These are phyloP conservation scores for Calcarius ornatus DNA, from an alignment of 2,113 vertebrate genomes.

Conservation along the genomic window DNA sequence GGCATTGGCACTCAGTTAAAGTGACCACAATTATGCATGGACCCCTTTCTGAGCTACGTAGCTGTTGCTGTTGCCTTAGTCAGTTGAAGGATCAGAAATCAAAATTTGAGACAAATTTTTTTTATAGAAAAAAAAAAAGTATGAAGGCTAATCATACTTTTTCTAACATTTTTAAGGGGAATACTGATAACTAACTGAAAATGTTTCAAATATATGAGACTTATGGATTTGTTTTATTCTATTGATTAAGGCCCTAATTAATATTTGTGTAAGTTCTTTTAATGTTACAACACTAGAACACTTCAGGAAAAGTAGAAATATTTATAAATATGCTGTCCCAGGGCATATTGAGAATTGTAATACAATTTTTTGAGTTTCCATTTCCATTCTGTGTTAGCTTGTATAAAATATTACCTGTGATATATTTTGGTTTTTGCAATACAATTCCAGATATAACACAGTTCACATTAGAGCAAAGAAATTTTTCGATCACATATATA, in stretches of 20 bases:
- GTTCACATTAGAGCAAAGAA: not conserved
- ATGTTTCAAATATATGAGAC: not conserved
- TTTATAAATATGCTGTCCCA: not conserved
- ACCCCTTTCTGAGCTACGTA: not conserved
- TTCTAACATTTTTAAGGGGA: not conserved
- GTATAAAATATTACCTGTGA: not conserved
- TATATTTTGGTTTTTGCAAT: not conserved
- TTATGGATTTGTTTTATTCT: not conserved
- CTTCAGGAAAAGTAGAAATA: not conserved
- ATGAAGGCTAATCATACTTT: accelerated
- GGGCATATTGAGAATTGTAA: not conserved
- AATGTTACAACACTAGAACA: not conserved
- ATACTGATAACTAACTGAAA: not conserved
- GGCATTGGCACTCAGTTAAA: not conserved
- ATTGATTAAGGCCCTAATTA: not conserved
- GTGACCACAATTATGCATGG: not conserved
- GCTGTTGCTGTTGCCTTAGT: not conserved
- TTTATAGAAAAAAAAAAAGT: not conserved
- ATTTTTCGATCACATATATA: not conserved
- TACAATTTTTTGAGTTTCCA: not conserved
- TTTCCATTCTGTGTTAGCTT: not conserved
- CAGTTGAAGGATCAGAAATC: not conserved
- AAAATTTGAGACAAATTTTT: not conserved
- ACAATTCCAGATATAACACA: not conserved
- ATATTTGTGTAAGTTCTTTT: not conserved